These are phyloP conservation scores for Cydia pomonella DNA, from an alignment of 1,140 invertebrate species.

Conservation along the genomic window DNA sequence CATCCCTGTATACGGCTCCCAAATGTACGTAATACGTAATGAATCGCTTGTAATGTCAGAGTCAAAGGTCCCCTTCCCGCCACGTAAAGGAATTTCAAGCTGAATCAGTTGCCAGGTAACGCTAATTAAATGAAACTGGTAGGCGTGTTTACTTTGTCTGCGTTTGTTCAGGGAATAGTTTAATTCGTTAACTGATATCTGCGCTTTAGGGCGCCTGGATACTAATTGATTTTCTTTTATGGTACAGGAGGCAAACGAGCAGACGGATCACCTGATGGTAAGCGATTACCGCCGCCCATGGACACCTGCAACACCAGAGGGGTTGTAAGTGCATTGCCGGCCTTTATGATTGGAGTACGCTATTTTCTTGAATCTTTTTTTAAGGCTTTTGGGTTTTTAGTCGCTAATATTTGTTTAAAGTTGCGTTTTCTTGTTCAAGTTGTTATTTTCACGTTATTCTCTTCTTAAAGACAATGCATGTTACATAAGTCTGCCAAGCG, in stretches of 20 bases:
- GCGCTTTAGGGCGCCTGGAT: conserved; percentile 5
- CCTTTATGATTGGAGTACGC: too few relatives aligned
- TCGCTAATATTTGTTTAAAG: not conserved
- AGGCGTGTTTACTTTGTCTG: conserved; percentile 40
- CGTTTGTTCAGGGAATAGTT: conserved; percentile 40
- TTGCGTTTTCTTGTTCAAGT: not conserved
- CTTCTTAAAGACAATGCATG: too few relatives aligned
- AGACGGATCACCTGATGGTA: too few relatives aligned
- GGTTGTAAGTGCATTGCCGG: too few relatives aligned
- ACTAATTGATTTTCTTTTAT: too few relatives aligned
- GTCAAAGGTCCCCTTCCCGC: not conserved
- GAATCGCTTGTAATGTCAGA: not conserved
- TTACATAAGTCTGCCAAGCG: too few relatives aligned
- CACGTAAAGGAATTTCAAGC: conserved; percentile 34
- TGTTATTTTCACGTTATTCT: too few relatives aligned
- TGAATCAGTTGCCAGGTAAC: conserved; percentile 42
- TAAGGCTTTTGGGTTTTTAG: too few relatives aligned
- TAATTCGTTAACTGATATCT: conserved; percentile 35
- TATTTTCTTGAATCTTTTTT: too few relatives aligned
- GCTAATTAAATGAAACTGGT: conserved; percentile 48
- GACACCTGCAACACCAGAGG: too few relatives aligned
- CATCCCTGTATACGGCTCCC: not conserved
- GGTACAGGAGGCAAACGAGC: too few relatives aligned
- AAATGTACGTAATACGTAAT: not conserved
- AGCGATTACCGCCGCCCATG: too few relatives aligned